Evolutionary conservation across 2,113 vertebrate genomes (phyloP), one percentile per base, ranked within the genome.

Genomic region (Orcinus orca): DNA sequence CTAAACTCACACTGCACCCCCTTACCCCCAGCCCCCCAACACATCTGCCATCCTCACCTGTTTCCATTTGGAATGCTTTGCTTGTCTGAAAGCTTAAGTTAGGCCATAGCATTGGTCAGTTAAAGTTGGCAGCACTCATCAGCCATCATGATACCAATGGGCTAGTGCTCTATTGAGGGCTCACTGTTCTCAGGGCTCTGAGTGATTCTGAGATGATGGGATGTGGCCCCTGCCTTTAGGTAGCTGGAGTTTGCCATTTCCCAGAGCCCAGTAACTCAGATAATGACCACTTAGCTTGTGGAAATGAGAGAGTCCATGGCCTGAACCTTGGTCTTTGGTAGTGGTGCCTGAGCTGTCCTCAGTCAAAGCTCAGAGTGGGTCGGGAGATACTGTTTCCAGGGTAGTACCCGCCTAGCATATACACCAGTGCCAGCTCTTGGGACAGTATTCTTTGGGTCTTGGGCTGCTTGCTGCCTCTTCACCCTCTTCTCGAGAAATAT

Each of bases 41-140:
- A 41, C 3, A 1, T 91, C 33, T 93, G 29, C 47, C 29, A 11
- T 58, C 62, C 33, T 88, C 36, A 85, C 65, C 21, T 90, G 29
- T 84, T 97, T 82, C 47, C 25, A 53, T 67, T 71, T 82, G 77
- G 70, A 68, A 65, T 90, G 18, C 36, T 95, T 82, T 89, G n/a
- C 31, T 84, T 96, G n/a, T 94, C 81, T 88, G 65, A 92, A 87
- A 80, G 65, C 55, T 95, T 96, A 47, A 44, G 85, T 90, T 70
- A 95, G 63, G 15, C 31, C 33, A 67, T 31, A 85, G 50, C 31
- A 7, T 73, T 62, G 23, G 20, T 80, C n/a, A 71, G 23, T 82
- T 83, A 77, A 82, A 71, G 26, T 94, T 87, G 41, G 15, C 50
- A 8, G 7, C 95, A 38, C 65, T 88, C 68, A 90, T 68, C 47